These are phyloP conservation scores for Elachura formosa DNA, from an alignment of 2,113 vertebrate genomes.

Conservation along the genomic window DNA sequence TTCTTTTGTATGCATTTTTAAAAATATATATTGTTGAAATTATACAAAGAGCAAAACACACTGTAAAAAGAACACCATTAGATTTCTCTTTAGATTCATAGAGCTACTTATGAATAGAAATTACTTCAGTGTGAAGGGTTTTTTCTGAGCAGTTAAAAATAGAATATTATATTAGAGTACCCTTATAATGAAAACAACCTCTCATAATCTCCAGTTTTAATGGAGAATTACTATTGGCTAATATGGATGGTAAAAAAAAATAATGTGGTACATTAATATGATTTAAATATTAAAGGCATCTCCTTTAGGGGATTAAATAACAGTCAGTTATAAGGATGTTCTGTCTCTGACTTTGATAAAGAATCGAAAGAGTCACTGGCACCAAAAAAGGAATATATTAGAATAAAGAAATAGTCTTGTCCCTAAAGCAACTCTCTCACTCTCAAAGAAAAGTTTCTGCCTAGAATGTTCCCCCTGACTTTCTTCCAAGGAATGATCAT, in stretches of 20 bases:
- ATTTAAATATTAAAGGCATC: conserved; percentile 23
- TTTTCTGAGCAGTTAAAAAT: neutral
- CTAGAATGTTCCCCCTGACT: conserved; percentile 8
- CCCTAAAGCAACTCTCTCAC: neutral
- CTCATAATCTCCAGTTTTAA: neutral
- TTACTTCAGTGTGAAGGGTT: neutral
- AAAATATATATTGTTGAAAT: neutral
- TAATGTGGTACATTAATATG: neutral
- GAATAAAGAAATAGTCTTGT: conserved; percentile 21
- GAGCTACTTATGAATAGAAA: neutral
- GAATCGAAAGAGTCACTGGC: neutral
- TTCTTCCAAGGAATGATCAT: neutral
- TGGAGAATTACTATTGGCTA: neutral
- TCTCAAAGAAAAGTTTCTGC: neutral
- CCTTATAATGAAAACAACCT: neutral
- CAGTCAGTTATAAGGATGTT: conserved; percentile 3
- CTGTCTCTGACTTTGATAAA: conserved; percentile 27
- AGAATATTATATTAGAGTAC: neutral
- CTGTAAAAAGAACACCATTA: neutral
- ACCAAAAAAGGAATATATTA: conserved; percentile 19
- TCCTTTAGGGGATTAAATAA: conserved; percentile 26
- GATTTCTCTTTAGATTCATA: neutral
- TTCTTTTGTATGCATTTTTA: neutral
- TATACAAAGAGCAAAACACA: neutral
- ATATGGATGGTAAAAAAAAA: neutral